Base-by-base conservation (phyloP, 2,797 vertebrate species). In the Rhinoraja longicauda region DNA sequence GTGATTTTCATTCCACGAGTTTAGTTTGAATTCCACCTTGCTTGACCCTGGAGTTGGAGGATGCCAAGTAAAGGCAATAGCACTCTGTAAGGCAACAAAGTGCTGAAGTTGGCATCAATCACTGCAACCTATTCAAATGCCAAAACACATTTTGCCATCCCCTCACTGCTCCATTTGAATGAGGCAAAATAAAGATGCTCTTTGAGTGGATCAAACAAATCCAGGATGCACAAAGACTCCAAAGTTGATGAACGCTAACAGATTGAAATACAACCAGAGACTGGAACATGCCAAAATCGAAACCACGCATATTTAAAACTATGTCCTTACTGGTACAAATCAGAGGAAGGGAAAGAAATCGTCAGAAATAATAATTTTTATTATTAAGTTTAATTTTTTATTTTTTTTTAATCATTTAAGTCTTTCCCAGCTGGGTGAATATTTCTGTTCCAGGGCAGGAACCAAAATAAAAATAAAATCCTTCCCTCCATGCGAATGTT, bases 21-120 rank as follows among this genome's bases (percentile, higher is more conserved):
- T 84, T 84, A 62, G 45, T 84, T 84, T 84, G 53, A 84, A 84
- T 26, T 36, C 81, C 82, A 86, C 26, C 82, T 62, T 86, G 82
- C 39, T 39, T 59, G 53, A 86, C 53, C 24, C 5, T 59, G 53
- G 62, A 86, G 57, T 57, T 86, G 82, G 82, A 86, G 53, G 53
- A 86, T 86, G 53, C 26, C 26, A 10, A 62, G 82, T 21, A 59
- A 26, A 29, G 53, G 82, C 82, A 57, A 62, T 24, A 84, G 26
- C 45, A 26, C 21, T 57, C 45, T 84, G 81, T 84, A 29, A 84
- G 26, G 13, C 2, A 62, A 86, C 82, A 86, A 86, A 12, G 26
- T 86, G 12, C 59, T 86, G 82, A 86, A n/a, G 53, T 82, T 59
- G 57, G 53, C 45, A 39, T 84, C 81, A 84, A 84, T 84, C 81